A percentile compares a stretch with the other conserved stretches of the same genome.
Evolutionary conservation across 2,888 invertebrate genomes (phyloP).

Genomic region (Muscina levida): DNA sequence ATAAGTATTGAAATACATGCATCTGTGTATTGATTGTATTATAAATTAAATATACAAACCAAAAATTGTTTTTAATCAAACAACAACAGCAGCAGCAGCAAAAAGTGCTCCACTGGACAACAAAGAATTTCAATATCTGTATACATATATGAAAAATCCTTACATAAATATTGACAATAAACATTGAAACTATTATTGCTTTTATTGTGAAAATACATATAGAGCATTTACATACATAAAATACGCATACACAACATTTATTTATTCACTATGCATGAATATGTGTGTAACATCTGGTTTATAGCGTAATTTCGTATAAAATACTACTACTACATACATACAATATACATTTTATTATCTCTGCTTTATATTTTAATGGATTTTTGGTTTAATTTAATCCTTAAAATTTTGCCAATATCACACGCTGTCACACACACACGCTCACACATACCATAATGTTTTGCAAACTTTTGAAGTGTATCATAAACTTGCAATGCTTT

Average conservation of each 20-base stretch:
- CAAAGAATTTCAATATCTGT: conserved; percentile 17
- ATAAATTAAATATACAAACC: conserved; percentile 22
- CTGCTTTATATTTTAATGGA: conserved; percentile 8
- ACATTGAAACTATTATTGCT: conserved; percentile 11
- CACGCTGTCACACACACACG: conserved; percentile 11
- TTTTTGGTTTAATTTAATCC: conserved; percentile 28
- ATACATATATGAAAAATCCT: not conserved
- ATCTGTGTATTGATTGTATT: conserved; percentile 24
- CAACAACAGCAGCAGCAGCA: no score
- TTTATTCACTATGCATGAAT: conserved; percentile 42
- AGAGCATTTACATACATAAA: conserved; percentile 34
- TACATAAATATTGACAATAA: conserved; percentile 25
- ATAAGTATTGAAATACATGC: not conserved
- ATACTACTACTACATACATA: no score
- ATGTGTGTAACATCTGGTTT: conserved; percentile 53
- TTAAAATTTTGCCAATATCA: conserved; percentile 40
- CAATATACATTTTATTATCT: not conserved
- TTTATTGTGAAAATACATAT: conserved; percentile 39
- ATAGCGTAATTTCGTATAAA: not conserved
- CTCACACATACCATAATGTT: not conserved
- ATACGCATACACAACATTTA: conserved; percentile 1
- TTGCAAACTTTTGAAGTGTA: conserved; percentile 14
- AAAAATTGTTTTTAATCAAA: conserved; percentile 46
- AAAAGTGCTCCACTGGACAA: not conserved
- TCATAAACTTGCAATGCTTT: conserved; percentile 8